These are phyloP conservation scores for Tychaedon coryphoeus DNA, from an alignment of 2,113 vertebrate genomes.

Conservation along the genomic window DNA sequence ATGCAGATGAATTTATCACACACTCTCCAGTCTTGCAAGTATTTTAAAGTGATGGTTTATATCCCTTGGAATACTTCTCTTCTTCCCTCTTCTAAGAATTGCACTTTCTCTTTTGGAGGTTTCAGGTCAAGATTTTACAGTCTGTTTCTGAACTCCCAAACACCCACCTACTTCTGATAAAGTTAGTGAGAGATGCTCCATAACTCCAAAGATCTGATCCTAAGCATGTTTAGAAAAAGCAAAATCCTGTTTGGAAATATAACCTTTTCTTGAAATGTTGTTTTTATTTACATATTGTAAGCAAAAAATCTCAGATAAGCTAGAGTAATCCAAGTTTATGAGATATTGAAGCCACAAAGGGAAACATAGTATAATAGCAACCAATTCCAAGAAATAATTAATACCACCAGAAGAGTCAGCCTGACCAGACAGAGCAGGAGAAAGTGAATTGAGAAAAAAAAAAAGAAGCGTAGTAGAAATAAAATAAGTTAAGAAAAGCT, in stretches of 20 bases:
- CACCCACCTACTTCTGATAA: neutral
- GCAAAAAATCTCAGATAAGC: neutral
- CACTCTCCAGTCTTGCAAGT: rapidly evolving
- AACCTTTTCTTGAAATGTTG: neutral
- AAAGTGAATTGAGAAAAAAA: neutral
- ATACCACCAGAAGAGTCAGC: neutral
- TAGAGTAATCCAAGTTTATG: slow-evolving; percentile 7
- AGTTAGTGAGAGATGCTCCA: neutral
- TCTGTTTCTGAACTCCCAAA: neutral
- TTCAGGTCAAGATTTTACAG: neutral
- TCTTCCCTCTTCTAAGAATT: neutral
- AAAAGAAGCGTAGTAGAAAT: neutral
- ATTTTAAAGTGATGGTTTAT: neutral
- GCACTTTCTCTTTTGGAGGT: neutral
- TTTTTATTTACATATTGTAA: slow-evolving; percentile 27
- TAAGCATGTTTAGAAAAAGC: neutral
- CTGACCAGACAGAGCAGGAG: neutral
- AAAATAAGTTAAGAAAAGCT: neutral
- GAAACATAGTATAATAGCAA: neutral
- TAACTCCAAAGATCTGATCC: neutral
- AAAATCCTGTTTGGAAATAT: neutral
- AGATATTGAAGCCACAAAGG: neutral
- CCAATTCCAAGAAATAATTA: neutral
- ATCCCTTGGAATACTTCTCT: neutral
- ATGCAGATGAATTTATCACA: neutral